Percentiles rank a stretch among this genome's conserved stretches.
Evolutionary conservation across 2,888 invertebrate species (phyloP).

Genomic region (Volucella inflata): DNA sequence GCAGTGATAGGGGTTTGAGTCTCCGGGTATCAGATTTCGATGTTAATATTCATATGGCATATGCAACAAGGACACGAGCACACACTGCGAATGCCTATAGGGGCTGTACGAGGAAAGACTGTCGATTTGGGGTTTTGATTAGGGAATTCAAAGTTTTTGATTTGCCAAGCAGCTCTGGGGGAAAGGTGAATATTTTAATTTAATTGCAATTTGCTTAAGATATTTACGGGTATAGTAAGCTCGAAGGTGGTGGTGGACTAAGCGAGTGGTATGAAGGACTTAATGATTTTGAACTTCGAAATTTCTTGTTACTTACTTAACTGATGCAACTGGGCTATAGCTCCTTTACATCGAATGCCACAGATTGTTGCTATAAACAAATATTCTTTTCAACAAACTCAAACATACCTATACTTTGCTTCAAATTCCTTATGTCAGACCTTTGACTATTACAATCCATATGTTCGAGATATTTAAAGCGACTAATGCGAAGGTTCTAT

Average conservation of each 20-base stretch:
- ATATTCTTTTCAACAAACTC: no score
- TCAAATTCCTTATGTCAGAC: no score
- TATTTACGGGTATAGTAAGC: no score
- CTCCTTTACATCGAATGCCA: no score
- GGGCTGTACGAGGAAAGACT: slow-evolving; percentile 14
- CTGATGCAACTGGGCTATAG: no score
- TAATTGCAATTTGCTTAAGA: slow-evolving; percentile 37
- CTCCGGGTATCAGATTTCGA: slow-evolving; percentile 62
- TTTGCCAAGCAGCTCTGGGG: slow-evolving; percentile 24
- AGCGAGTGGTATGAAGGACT: neutral
- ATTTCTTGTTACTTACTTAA: no score
- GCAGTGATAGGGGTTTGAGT: slow-evolving; percentile 22
- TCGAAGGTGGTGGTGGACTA: neutral
- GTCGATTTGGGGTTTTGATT: slow-evolving; percentile 61
- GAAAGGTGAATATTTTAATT: slow-evolving; percentile 62
- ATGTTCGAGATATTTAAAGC: no score
- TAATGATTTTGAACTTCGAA: no score
- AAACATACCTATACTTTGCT: no score
- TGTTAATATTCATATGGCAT: slow-evolving; percentile 62
- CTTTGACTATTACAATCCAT: no score
- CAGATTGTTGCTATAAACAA: no score
- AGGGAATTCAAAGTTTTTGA: slow-evolving; percentile 58
- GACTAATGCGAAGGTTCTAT: no score
- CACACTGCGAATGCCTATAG: neutral
- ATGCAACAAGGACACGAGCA: slow-evolving; percentile 6